phyloP scores from a whole-genome alignment of 2,113 vertebrate genomes.

The Prionailurus bengalensis region DNA sequence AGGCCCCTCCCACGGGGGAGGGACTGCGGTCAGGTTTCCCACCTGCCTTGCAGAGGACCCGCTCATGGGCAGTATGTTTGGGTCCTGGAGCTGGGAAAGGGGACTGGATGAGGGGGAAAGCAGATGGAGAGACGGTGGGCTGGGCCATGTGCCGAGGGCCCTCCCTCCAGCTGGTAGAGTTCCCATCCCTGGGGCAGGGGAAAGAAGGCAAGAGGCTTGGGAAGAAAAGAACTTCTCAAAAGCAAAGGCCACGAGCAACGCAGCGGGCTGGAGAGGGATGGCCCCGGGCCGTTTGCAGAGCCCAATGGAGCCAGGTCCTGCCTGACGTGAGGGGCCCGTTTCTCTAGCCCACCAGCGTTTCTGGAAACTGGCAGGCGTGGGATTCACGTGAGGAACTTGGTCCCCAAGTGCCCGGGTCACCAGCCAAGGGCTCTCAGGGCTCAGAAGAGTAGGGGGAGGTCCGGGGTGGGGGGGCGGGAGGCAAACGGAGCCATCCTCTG shows the following conservation, averaged over 20 bases:
- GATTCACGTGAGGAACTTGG: not conserved
- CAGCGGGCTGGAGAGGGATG: fast-evolving
- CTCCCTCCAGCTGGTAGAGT: not conserved
- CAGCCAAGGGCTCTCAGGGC: not conserved
- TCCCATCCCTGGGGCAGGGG: not conserved
- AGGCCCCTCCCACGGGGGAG: not conserved
- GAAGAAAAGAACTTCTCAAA: not conserved
- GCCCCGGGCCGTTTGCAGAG: not conserved
- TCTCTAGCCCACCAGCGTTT: not conserved
- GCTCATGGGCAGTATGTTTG: not conserved
- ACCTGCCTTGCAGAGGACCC: not conserved
- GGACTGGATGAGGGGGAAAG: not conserved
- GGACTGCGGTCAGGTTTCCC: not conserved
- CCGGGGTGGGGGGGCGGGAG: not conserved
- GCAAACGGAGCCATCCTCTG: not conserved
- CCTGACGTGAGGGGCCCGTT: not conserved
- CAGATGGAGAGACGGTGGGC: not conserved
- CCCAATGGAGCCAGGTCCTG: not conserved
- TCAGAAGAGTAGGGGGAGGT: not conserved
- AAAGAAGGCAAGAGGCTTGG: not conserved
- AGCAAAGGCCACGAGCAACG: not conserved
- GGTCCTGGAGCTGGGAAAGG: not conserved
- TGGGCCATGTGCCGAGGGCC: not conserved
- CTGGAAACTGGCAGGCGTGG: not conserved
- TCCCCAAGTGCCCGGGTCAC: not conserved